Percentiles rank a stretch among this genome's conserved stretches.
phyloP scores from a whole-genome alignment of 2,113 vertebrate genomes.

The Labeo rohita region DNA sequence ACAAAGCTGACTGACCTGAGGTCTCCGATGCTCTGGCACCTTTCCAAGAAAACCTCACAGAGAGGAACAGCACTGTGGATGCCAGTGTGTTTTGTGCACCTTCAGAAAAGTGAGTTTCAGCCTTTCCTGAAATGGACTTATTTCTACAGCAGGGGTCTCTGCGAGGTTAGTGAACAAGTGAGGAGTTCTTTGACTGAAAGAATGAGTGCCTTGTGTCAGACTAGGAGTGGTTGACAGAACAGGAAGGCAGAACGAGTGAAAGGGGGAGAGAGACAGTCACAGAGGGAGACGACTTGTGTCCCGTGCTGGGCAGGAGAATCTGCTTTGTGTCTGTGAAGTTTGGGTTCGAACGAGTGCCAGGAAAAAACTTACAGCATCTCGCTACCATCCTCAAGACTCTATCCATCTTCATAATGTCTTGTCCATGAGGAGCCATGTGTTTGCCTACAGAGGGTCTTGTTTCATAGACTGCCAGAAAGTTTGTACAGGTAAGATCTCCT shows the following conservation, averaged over 20 bases:
- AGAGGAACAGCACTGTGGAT: neutral
- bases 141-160: constrained; percentile 45
- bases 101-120: constrained; percentile 1
- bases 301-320: constrained; percentile 54
- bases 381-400: neutral
- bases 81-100: constrained; percentile 4
- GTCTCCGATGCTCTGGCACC: constrained; percentile 13
- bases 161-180: constrained; percentile 64
- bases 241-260: constrained; percentile 35
- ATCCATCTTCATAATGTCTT: constrained; percentile 10
- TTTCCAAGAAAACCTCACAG: neutral
- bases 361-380: neutral
- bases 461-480: constrained; percentile 13
- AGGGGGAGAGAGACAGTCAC: constrained; percentile 28
- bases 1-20: constrained; percentile 8
- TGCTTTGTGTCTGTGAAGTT: constrained; percentile 54
- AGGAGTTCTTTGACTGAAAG: constrained; percentile 67
- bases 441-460: constrained; percentile 10
- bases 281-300: constrained; percentile 7
- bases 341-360: neutral
- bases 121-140: constrained; percentile 39
- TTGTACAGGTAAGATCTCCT: constrained; percentile 18
- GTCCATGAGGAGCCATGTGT: constrained; percentile 9
- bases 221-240: constrained; percentile 61
- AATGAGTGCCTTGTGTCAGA: constrained; percentile 74